Evolutionary conservation across 2,888 invertebrate species (phyloP), one percentile per base, ranked within the genome.

Genomic region (Caenorhabditis zanzibari): DNA sequence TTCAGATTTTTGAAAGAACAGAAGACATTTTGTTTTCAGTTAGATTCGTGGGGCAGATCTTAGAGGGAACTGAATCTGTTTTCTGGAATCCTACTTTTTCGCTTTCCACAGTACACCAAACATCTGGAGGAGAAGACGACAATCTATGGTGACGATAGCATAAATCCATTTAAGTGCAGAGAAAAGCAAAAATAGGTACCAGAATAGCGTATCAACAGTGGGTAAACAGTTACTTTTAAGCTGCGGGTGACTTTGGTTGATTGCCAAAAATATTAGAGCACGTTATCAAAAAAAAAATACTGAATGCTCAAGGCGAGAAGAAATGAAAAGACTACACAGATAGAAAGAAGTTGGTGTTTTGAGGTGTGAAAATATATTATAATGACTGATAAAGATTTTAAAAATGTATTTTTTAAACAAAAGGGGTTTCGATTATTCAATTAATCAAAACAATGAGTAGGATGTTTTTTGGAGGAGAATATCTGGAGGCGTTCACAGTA

Each of bases 81-180:
- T 38, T 38, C 12, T 10, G 38, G 24, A 24, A 44, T 71, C 69
- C 69, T 77, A 69, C 69, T 61, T 77, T 61, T 19, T 77, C 61
- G 63, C 69, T 69, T 44, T 69, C 63, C 32, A 22, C 69, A 26
- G 77, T 69, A 63, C 54, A 54, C 77, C 77, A 77, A 41, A 77
- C 59, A n/a, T 76, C 59, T 9, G 61, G 16, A n/a, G n/a, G n/a
- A 49, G 47, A 19, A 41, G 41, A n/a, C 1, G 35, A 5, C 1
- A 19, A 28, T 44, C 68, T 41, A 47, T 66, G 68, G 14, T 44
- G 47, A 32, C 77, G 77, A 38, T 77, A 69, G 63, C 44, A 54
- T 10, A 28, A 26, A 32, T 77, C 32, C 77, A 77, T 76, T n/a
- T n/a, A n/a, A n/a, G n/a, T n/a, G n/a, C n/a, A n/a, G 14, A 24